Base-by-base conservation (phyloP, 2,888 invertebrate genomes). In the Trachelus troglodyta region DNA sequence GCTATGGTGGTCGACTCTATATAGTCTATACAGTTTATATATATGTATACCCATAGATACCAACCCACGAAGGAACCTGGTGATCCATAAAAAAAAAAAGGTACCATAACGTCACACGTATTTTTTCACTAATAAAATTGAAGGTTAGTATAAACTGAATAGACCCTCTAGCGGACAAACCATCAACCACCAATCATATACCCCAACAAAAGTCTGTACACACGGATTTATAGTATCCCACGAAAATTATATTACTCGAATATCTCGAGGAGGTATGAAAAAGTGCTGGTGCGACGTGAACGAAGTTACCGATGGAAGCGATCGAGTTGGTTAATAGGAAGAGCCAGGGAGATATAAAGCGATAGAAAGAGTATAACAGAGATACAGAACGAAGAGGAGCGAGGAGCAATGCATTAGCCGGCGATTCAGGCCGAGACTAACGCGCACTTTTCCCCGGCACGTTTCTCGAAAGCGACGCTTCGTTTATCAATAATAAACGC, bases 371-470 rank as follows among this genome's bases (percentile, higher is more conserved):
- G 11, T 11, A 76, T 35, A 35, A 33, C 15, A 23, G 30, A 56
- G 56, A 31, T 77, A 33, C 33, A 71, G 69, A 69, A 69, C n/a
- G 15, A 75, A 73, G 75, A 68, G 73, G 74, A 34, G 69, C 56
- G 34, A 35, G 35, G n/a, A n/a, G 78, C 79, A 86, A 87, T 85
- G 87, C 85, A 91, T 91, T 91, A 91, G 85, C 83, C 81, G 86
- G 85, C 86, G 91, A 91, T 91, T 91, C 90, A 91, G 91, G 91
- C 90, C 91, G 91, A 88, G 91, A 91, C 91, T 90, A 91, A 91
- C 89, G 90, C 86, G 87, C 89, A 91, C 91, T 91, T 91, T 91
- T 91, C 90, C 90, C 86, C 87, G 85, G 85, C 86, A 85, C 89
- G 89, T 91, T 91, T 91, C 88, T 87, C 87, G 81, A 71, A 31